phyloP scores from a whole-genome alignment of 2,797 vertebrate genomes.

The Ptychadena robeensis region DNA sequence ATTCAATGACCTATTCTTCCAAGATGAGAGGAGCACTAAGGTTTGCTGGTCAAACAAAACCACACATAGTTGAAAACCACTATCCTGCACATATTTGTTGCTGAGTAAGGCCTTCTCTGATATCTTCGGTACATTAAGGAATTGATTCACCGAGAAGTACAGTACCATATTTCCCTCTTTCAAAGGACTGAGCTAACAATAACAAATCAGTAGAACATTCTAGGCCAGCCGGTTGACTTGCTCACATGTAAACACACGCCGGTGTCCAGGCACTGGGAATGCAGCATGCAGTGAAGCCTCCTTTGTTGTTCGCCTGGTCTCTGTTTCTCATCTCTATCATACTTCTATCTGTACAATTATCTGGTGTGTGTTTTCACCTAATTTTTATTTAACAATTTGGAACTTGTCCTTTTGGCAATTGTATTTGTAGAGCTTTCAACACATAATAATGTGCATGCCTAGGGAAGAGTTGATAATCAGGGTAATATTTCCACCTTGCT shows the following conservation, averaged over 20 bases:
- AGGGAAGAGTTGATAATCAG: background rate
- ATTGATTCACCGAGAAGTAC: background rate
- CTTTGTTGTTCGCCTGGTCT: background rate
- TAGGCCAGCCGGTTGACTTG: background rate
- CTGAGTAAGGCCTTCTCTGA: no score
- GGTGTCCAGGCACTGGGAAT: background rate
- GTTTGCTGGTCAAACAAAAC: no score
- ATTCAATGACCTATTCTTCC: no score
- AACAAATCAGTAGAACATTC: background rate
- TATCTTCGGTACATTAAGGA: no score
- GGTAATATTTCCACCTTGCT: no score
- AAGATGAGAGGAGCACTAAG: no score
- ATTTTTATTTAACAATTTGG: background rate
- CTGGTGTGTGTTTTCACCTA: background rate
- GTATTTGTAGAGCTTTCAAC: background rate
- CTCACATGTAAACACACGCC: background rate
- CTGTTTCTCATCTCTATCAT: background rate
- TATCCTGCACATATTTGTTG: no score
- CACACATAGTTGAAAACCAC: no score
- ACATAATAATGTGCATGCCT: background rate
- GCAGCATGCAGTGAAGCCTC: background rate
- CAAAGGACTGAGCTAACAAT: background rate
- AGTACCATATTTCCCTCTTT: background rate
- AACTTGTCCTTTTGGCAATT: background rate
- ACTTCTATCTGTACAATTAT: background rate